A percentile compares a stretch with the other conserved stretches of the same genome.
phyloP scores from a whole-genome alignment of 1,140 invertebrate species.

The Drosophila bifasciata region DNA sequence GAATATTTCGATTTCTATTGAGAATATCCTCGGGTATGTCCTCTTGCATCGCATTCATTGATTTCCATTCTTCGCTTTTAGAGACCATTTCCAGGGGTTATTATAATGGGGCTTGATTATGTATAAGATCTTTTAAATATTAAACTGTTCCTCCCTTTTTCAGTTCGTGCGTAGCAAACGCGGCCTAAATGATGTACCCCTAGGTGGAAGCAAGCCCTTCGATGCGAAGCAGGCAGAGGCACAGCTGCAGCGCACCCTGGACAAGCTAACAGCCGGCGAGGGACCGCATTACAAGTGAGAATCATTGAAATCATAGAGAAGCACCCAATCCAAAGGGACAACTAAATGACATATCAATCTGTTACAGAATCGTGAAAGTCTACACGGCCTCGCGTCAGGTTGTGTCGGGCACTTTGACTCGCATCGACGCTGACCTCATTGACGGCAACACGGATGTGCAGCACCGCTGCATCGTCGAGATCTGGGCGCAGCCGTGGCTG shows the following conservation, averaged over 20 bases:
- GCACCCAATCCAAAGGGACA: not conserved
- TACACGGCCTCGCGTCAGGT: conserved; percentile 69
- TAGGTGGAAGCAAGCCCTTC: conserved; percentile 48
- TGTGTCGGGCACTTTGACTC: conserved; percentile 67
- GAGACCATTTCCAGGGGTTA: too few relatives aligned
- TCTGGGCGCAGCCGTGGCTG: conserved; percentile 72
- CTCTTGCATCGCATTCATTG: too few relatives aligned
- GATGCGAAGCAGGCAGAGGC: conserved; percentile 62
- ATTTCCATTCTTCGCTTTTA: too few relatives aligned
- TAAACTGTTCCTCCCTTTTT: conserved; percentile 2
- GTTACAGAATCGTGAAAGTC: conserved; percentile 64
- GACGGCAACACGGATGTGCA: conserved; percentile 35
- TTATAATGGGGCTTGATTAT: too few relatives aligned
- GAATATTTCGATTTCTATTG: too few relatives aligned
- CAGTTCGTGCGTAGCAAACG: conserved; percentile 53
- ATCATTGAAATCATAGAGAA: not conserved
- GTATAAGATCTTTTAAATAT: too few relatives aligned
- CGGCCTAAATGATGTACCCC: conserved; percentile 35
- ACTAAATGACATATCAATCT: too few relatives aligned
- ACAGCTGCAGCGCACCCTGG: conserved; percentile 57
- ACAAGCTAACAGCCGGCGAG: conserved; percentile 72
- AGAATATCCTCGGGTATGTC: too few relatives aligned
- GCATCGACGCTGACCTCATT: conserved; percentile 74
- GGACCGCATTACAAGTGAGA: conserved; percentile 73
- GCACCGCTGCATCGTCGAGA: conserved; percentile 69